Conservation (phyloP, 2,797 vertebrate species). For the Allobates femoralis region DNA sequence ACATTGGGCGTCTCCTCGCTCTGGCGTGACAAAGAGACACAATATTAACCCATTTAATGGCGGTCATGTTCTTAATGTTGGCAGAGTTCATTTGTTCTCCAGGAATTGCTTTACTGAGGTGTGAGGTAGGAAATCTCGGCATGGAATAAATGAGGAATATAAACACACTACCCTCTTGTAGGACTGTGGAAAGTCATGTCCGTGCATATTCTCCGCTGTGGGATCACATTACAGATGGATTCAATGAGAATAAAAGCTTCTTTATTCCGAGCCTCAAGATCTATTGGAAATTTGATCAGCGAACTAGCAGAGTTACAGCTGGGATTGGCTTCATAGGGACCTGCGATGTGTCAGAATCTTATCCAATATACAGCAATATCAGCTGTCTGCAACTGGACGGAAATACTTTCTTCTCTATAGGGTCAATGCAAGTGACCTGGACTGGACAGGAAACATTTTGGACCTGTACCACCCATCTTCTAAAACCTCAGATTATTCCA, state of each 20-base stretch:
- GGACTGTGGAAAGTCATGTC: slow-evolving; percentile 6
- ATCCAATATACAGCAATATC: not conserved
- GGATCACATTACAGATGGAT: slow-evolving; percentile 14
- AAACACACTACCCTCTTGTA: slow-evolving; percentile 14
- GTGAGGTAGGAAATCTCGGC: not conserved
- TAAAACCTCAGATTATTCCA: no score
- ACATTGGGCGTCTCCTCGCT: no score
- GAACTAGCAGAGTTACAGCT: not conserved
- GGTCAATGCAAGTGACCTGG: no score
- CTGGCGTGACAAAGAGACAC: not conserved
- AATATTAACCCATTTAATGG: not conserved
- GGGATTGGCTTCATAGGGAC: not conserved
- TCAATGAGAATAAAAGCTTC: slow-evolving; percentile 10
- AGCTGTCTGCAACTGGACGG: not conserved
- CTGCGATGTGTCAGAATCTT: not conserved
- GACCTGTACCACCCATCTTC: no score
- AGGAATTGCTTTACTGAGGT: slow-evolving; percentile 6
- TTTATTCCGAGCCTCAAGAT: slow-evolving; percentile 16
- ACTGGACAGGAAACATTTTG: no score
- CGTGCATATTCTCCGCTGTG: not conserved
- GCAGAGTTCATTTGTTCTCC: not conserved
- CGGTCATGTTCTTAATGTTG: not conserved
- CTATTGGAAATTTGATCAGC: slow-evolving; percentile 16
- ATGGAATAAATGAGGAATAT: slow-evolving; percentile 8
- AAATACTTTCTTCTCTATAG: no score